These are phyloP conservation scores for Dendroctonus valens DNA, from an alignment of 1,140 invertebrate genomes.

Conservation along the genomic window DNA sequence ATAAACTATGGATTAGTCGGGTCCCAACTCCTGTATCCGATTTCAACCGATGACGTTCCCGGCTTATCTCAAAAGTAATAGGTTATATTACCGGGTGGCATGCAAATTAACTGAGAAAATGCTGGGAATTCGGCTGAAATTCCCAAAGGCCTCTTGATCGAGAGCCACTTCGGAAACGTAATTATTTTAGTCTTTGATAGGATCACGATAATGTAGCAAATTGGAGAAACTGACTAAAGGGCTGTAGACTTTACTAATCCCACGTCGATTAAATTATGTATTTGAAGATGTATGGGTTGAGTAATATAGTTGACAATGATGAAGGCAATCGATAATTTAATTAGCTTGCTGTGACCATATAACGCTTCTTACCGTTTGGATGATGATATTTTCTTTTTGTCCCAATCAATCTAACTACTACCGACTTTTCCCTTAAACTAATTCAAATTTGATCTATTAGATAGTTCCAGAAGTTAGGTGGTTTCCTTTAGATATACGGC, in stretches of 20 bases:
- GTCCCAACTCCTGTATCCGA: slow-evolving; percentile 13
- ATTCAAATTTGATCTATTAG: no score
- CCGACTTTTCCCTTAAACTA: no score
- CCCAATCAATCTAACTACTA: no score
- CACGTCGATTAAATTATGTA: slow-evolving; percentile 15
- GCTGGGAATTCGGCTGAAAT: slow-evolving; percentile 22
- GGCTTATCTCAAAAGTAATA: slow-evolving; percentile 29
- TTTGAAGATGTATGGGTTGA: slow-evolving; percentile 1
- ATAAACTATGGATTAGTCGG: slow-evolving; percentile 13
- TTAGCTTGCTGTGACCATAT: not conserved
- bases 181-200: slow-evolving; percentile 34
- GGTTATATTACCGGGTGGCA: slow-evolving; percentile 27
- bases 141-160: slow-evolving; percentile 25
- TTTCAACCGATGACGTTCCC: slow-evolving; percentile 22
- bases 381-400: no score
- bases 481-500: no score
- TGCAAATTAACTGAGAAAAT: slow-evolving; percentile 34
- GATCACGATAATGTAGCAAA: slow-evolving; percentile 25
- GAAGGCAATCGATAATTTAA: slow-evolving; percentile 6
- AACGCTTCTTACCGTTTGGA: no score
- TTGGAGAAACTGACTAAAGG: slow-evolving; percentile 13
- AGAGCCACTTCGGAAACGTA: slow-evolving; percentile 27
- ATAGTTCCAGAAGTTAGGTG: no score
- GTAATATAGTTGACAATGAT: not conserved
- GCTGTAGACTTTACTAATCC: slow-evolving; percentile 4